phyloP scores from a whole-genome alignment of 1,140 invertebrate genomes.

The Zaprionus africanus region DNA sequence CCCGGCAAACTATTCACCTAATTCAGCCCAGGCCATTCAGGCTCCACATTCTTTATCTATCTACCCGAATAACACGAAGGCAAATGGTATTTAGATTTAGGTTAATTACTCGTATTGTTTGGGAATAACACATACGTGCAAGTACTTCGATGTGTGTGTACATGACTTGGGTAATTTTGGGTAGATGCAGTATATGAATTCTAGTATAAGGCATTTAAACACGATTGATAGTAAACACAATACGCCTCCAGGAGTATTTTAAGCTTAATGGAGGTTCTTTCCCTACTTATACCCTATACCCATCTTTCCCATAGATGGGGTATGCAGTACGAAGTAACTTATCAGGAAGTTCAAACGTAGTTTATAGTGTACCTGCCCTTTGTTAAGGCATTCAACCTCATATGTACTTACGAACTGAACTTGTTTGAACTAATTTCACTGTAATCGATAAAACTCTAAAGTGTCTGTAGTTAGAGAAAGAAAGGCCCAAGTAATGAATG shows the following conservation, averaged over 20 bases:
- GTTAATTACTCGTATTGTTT: slow-evolving; percentile 51
- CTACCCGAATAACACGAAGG: slow-evolving; percentile 34
- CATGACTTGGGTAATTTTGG: neutral
- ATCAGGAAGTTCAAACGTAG: neutral
- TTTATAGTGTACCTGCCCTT: neutral
- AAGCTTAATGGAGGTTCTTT: neutral
- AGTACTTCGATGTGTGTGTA: neutral
- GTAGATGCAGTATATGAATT: neutral
- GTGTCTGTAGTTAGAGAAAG: slow-evolving; percentile 6
- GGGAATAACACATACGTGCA: slow-evolving; percentile 8
- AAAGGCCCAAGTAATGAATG: slow-evolving; percentile 14
- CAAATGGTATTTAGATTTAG: slow-evolving; percentile 48
- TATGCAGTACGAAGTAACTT: neutral
- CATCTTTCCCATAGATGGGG: neutral
- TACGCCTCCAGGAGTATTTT: neutral
- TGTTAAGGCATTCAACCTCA: neutral
- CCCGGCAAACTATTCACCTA: neutral
- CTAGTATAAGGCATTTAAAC: neutral
- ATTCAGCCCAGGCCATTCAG: neutral
- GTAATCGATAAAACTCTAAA: slow-evolving; percentile 55
- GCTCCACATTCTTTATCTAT: slow-evolving; percentile 33
- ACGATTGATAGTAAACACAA: neutral
- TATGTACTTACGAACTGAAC: slow-evolving; percentile 14
- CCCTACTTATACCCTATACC: neutral
- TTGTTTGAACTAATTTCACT: slow-evolving; percentile 51